phyloP scores from a whole-genome alignment of 1,140 invertebrate genomes.

The Lucilia sericata region DNA sequence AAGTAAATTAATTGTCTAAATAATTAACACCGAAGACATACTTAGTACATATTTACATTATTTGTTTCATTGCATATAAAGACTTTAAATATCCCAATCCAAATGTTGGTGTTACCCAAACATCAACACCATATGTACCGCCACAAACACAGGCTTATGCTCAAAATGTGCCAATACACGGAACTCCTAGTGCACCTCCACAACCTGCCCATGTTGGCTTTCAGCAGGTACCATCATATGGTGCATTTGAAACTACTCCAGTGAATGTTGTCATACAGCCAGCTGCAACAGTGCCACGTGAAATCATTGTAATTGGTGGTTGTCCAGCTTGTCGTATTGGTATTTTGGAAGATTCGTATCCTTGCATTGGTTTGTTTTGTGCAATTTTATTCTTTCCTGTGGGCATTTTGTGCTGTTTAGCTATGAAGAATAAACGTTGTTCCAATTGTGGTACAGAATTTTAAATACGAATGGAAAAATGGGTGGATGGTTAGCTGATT shows the following conservation, averaged over 20 bases:
- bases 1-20: not conserved
- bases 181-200: not conserved
- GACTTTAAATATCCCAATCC: slow-evolving; percentile 38
- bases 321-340: slow-evolving; percentile 86
- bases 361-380: slow-evolving; percentile 80
- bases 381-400: slow-evolving; percentile 86
- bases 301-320: slow-evolving; percentile 79
- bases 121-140: slow-evolving; percentile 16
- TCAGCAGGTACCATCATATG: slow-evolving; percentile 56
- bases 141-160: not conserved
- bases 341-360: slow-evolving; percentile 82
- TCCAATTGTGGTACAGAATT: slow-evolving; percentile 84
- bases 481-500: not conserved
- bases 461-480: slow-evolving; percentile 44
- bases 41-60: not conserved
- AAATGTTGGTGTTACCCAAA: slow-evolving; percentile 32
- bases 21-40: not conserved
- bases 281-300: slow-evolving; percentile 67
- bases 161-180: slow-evolving; percentile 1
- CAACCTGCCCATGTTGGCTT: slow-evolving; percentile 19
- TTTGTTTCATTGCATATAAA: not conserved
- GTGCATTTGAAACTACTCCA: slow-evolving; percentile 61
- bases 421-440: slow-evolving; percentile 79
- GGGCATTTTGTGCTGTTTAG: slow-evolving; percentile 82
- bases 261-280: slow-evolving; percentile 60